A percentile compares a stretch with the other conserved stretches of the same genome.
Evolutionary conservation across 2,888 invertebrate species (phyloP).

Genomic region (Odontothrips loti): DNA sequence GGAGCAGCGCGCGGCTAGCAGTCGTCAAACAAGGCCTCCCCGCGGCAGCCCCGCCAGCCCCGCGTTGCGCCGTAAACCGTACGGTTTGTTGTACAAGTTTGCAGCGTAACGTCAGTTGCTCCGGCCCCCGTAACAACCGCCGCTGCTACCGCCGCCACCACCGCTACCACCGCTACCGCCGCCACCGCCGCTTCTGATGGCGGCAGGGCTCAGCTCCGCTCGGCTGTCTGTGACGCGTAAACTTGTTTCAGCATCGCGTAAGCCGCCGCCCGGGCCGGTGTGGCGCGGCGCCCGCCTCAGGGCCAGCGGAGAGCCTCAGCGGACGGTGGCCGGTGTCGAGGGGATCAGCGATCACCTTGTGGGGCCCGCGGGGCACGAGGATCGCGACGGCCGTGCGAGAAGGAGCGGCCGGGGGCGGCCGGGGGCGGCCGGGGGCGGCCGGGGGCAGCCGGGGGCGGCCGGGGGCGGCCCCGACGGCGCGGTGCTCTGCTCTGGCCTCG

Average conservation of each 20-base stretch:
- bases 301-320: too few relatives aligned
- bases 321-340: too few relatives aligned
- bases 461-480: background rate
- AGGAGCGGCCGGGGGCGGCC: background rate
- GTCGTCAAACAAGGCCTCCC: too few relatives aligned
- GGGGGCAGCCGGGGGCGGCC: background rate
- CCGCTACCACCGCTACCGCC: background rate
- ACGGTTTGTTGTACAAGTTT: constrained; percentile 14
- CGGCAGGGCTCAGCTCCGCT: background rate
- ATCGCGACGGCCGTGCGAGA: background rate
- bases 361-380: background rate
- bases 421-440: too few relatives aligned
- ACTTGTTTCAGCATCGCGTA: background rate
- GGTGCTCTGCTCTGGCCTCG: too few relatives aligned
- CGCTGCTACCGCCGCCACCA: background rate
- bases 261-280: background rate
- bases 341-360: too few relatives aligned
- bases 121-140: background rate
- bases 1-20: too few relatives aligned
- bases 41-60: background rate
- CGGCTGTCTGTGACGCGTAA: background rate
- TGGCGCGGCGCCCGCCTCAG: background rate
- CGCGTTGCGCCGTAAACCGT: background rate
- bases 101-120: background rate
- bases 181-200: background rate